Percentiles rank a stretch among this genome's conserved stretches.
phyloP scores from a whole-genome alignment of 1,140 invertebrate species.

The Bombus consobrinus region DNA sequence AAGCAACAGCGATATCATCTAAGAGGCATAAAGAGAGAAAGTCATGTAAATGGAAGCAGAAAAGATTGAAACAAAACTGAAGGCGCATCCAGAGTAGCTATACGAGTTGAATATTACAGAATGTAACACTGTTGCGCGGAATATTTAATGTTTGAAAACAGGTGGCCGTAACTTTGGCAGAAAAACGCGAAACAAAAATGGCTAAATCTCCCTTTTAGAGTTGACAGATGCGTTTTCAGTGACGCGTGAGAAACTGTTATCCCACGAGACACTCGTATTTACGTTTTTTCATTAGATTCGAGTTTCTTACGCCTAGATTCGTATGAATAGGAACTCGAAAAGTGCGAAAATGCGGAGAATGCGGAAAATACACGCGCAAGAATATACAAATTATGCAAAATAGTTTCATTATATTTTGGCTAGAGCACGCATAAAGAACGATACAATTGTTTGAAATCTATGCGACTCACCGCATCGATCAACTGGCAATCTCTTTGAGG shows the following conservation, averaged over 20 bases:
- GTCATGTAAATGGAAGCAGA: constrained; percentile 49
- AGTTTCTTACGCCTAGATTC: background rate
- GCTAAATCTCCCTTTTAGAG: background rate
- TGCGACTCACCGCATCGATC: fast-evolving
- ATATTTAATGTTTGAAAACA: constrained; percentile 37
- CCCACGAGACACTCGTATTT: too few relatives aligned
- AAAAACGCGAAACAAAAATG: background rate
- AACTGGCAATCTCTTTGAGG: background rate
- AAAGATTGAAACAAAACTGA: constrained; percentile 37
- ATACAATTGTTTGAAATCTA: background rate
- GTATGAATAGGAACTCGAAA: too few relatives aligned
- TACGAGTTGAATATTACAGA: constrained; percentile 50
- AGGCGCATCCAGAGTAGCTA: constrained; percentile 43
- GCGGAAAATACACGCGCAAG: background rate
- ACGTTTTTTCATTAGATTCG: background rate
- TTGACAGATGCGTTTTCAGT: background rate
- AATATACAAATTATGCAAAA: too few relatives aligned
- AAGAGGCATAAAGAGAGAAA: constrained; percentile 42
- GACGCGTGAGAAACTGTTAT: background rate
- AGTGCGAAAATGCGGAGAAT: background rate
- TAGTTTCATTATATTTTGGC: too few relatives aligned
- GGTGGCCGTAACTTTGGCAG: background rate
- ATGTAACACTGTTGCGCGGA: constrained; percentile 47
- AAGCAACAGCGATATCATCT: constrained; percentile 45
- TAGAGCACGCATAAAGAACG: background rate